A percentile compares a stretch with the other conserved stretches of the same genome.
Evolutionary conservation across 2,888 invertebrate species (phyloP).

Genomic region (Vannuccia rotundouncinata): DNA sequence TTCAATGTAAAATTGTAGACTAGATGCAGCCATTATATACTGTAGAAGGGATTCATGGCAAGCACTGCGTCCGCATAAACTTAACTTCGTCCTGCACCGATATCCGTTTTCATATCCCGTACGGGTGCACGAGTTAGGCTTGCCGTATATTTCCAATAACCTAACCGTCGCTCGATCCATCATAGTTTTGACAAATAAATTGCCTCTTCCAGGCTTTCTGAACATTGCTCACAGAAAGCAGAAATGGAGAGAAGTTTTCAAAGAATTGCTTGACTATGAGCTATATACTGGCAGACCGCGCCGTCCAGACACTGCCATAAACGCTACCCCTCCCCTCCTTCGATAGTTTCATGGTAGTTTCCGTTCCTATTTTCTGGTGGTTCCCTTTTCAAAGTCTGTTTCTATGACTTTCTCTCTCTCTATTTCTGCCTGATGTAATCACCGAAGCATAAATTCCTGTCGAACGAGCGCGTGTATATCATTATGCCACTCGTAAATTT

Average conservation of each 20-base stretch:
- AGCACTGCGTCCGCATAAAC: background rate
- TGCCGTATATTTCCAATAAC: too few relatives aligned
- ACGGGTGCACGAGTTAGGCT: background rate
- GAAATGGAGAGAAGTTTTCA: too few relatives aligned
- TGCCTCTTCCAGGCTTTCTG: background rate
- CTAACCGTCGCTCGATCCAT: constrained; percentile 19
- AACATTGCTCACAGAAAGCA: background rate
- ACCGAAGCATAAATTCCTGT: background rate
- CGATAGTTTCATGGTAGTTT: too few relatives aligned
- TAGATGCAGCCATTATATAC: background rate
- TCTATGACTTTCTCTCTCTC: background rate
- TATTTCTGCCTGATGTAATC: background rate
- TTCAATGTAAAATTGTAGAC: background rate
- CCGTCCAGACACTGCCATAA: too few relatives aligned
- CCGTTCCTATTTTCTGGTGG: too few relatives aligned
- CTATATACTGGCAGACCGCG: too few relatives aligned
- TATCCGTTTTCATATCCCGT: background rate
- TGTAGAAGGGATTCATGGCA: background rate
- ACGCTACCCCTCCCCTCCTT: too few relatives aligned
- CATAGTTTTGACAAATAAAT: constrained; percentile 26
- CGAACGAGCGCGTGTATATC: background rate
- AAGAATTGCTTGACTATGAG: too few relatives aligned
- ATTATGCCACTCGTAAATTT: constrained; percentile 11
- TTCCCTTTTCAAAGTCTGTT: too few relatives aligned
- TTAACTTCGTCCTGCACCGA: background rate